Base-by-base conservation (phyloP, 1,140 invertebrate genomes). In the Lutraria rhynchaena region DNA sequence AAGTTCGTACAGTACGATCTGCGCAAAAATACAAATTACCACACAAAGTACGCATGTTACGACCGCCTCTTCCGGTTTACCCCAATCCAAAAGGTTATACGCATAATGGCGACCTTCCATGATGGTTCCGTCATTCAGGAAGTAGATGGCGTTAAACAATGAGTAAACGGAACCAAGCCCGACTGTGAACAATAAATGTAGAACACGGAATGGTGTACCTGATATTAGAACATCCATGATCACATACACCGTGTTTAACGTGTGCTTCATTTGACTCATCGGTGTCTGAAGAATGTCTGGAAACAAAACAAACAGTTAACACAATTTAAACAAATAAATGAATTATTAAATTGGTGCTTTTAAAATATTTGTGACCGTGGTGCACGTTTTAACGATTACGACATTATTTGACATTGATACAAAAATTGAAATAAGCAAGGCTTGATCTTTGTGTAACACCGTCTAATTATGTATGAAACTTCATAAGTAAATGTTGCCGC, bases 81-180 rank as follows among this genome's bases (percentile, higher is more conserved):
- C 77, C 91, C 91, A 92, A 83, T 90, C 88, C 60, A 92, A 75
- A 31, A 91, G 87, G 76, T 89, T 88, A 80, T 92, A 92, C 0
- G 86, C 86, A 44, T 88, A 90, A 80, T 89, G 89, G 46, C 83
- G 82, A 0, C 87, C 86, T n/a, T 87, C 76, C 27, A 88, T 55
- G 27, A 90, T 86, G 19, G 85, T 88, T 7, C 89, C 89, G 44
- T 90, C 84, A 73, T 90, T 89, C 58, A 89, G 85, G 86, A 90
- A 92, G 82, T 90, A 91, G 63, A 90, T 41, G 49, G 87, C 89
- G 82, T 92, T 91, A 84, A 90, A 92, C 61, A 90, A 58, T 7
- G 87, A 86, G 80, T 92, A 92, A 33, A 88, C 67, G n/a, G 89
- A 88, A 19, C 90, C 91, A 11, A 90, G 80, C 29, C 82, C 83